Base-by-base conservation (phyloP, 2,113 vertebrate genomes). In the Cryptomyrus ogoouensis region DNA sequence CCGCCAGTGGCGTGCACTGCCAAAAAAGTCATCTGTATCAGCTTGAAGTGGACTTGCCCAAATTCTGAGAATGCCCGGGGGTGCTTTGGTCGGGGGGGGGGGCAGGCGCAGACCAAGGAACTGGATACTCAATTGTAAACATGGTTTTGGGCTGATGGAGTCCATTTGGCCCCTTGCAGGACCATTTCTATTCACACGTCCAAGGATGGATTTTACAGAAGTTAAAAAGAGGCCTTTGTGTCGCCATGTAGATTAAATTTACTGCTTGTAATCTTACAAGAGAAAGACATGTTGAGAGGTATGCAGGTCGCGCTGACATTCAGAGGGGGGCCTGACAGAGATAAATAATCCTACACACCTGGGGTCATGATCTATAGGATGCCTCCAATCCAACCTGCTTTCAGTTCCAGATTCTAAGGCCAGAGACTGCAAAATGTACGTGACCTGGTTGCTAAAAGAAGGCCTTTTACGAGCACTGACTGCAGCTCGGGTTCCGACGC, bases 381-480 rank as follows among this genome's bases (percentile, higher is more conserved):
- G 44, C 3, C 88, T 91, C 91, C 91, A 90, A 91, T 53, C 88
- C 87, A 91, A 94, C 90, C 91, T 90, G 85, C 80, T 87, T 90
- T 91, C 92, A 92, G 91, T 93, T 86, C 24, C 92, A 93, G 94
- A 91, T 94, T 94, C 93, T 95, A 94, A 94, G 93, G 88, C 56
- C 44, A 50, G 90, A 52, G 90, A 92, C 90, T 91, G 85, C 91
- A 86, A 90, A 92, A 88, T 17, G 58, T 9, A 89, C n/a, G 74
- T 83, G 91, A 84, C 80, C 74, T n/a, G 91, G 89, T 90, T 89
- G 89, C 27, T 89, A 88, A 90, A 88, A 83, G 24, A 27, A 17
- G 46, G 58, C 44, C 50, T 8, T 89, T 87, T 74, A 89, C 58
- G 77, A 27, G 31, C 42, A 47, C 31, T 46, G 52, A 56, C 6